These are phyloP conservation scores for Akabosia matsudoensis DNA, from an alignment of 1,140 invertebrate species.

Conservation along the genomic window DNA sequence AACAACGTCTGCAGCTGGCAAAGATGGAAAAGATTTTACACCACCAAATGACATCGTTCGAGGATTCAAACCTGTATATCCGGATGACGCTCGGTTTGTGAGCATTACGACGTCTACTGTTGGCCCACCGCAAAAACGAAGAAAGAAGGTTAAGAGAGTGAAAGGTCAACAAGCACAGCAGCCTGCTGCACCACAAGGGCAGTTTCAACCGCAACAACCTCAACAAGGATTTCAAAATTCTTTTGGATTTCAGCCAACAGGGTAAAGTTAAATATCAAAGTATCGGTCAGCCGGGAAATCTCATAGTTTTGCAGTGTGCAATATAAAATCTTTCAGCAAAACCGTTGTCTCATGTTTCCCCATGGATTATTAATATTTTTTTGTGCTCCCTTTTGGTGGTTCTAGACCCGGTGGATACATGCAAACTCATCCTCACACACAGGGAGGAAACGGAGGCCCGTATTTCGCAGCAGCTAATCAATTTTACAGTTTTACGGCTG, in stretches of 20 bases:
- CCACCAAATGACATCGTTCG: constrained; percentile 36
- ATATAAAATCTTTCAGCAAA: neutral
- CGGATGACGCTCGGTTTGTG: constrained; percentile 42
- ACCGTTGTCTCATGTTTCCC: constrained; percentile 3
- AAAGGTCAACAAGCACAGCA: neutral
- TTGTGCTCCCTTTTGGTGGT: neutral
- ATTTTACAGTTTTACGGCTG: neutral
- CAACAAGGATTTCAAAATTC: constrained; percentile 20
- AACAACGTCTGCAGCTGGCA: neutral
- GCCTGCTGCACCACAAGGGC: neutral
- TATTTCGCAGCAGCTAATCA: constrained; percentile 3
- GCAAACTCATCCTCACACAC: neutral
- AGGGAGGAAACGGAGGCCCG: neutral
- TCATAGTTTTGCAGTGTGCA: neutral
- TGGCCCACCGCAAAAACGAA: neutral
- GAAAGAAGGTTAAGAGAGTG: constrained; percentile 15
- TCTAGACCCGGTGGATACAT: neutral
- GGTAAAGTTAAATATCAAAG: neutral
- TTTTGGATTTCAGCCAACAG: constrained; percentile 17
- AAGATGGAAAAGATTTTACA: constrained; percentile 8
- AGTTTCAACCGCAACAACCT: neutral
- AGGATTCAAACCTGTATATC: constrained; percentile 43
- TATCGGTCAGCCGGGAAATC: no score
- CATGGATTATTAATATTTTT: neutral
- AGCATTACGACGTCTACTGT: constrained; percentile 36